Percentiles rank a stretch among this genome's conserved stretches.
phyloP scores from a whole-genome alignment of 2,888 invertebrate species.

The Macaria notata region DNA sequence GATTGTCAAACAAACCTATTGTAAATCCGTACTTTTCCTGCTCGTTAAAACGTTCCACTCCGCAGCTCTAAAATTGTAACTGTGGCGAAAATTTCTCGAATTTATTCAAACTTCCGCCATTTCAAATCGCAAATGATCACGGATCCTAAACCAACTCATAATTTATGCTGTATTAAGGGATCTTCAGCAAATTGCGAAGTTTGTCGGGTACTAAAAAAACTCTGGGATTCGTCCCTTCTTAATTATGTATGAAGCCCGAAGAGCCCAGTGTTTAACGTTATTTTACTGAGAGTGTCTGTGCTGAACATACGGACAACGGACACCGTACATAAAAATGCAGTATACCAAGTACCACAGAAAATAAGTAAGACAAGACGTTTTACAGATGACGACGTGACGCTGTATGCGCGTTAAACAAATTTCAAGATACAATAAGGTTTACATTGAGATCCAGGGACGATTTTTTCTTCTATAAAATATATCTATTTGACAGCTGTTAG shows the following conservation, averaged over 20 bases:
- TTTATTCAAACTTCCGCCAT: constrained; percentile 16
- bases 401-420: too few relatives aligned
- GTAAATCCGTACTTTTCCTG: too few relatives aligned
- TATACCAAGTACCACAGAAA: too few relatives aligned
- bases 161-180: constrained; percentile 25
- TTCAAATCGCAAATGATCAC: constrained; percentile 24
- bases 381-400: too few relatives aligned
- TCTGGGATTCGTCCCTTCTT: constrained; percentile 17
- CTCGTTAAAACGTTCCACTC: too few relatives aligned
- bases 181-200: constrained; percentile 24
- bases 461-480: too few relatives aligned
- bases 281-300: constrained; percentile 5
- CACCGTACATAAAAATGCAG: too few relatives aligned
- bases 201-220: constrained; percentile 20
- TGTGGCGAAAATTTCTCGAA: constrained; percentile 10
- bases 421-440: too few relatives aligned
- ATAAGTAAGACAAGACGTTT: too few relatives aligned
- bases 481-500: too few relatives aligned
- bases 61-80: background rate
- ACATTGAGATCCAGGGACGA: too few relatives aligned
- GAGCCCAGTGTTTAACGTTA: constrained; percentile 18
- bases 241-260: constrained; percentile 27
- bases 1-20: too few relatives aligned
- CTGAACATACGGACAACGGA: background rate
- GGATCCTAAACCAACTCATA: constrained; percentile 25